These are phyloP conservation scores for Galerucella pusilla DNA, from an alignment of 2,888 invertebrate species.

Conservation along the genomic window DNA sequence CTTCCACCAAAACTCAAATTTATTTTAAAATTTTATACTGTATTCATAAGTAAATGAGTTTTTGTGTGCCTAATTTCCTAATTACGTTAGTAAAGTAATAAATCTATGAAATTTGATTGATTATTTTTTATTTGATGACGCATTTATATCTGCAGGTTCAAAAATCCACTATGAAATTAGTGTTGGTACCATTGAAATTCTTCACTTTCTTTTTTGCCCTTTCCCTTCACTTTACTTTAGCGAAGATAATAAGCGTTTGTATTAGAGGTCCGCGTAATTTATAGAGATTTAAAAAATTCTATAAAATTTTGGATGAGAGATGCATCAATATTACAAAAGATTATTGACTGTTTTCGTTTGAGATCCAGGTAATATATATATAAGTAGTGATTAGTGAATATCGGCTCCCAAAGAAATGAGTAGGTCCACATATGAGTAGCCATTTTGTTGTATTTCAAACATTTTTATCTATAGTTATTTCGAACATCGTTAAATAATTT, in stretches of 20 bases:
- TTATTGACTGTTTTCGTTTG: conserved; percentile 45
- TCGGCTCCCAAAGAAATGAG: conserved; percentile 11
- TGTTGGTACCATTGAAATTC: conserved; percentile 20
- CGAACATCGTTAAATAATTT: conserved; percentile 18
- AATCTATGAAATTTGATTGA: no score
- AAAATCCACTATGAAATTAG: background rate
- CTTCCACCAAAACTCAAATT: no score
- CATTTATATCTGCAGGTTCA: background rate
- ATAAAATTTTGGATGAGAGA: conserved; percentile 45
- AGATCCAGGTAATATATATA: conserved; percentile 52
- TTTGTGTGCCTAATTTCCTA: no score
- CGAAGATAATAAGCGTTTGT: conserved; percentile 53
- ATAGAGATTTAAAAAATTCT: conserved; percentile 38
- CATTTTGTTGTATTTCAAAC: conserved; percentile 28
- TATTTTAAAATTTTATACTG: no score
- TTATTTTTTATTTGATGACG: background rate
- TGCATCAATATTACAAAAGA: conserved; percentile 48
- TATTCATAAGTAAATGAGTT: no score
- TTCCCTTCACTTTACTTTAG: conserved; percentile 11
- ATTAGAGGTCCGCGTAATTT: conserved; percentile 49
- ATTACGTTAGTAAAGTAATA: no score
- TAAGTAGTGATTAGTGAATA: conserved; percentile 23
- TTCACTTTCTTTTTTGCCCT: conserved; percentile 18
- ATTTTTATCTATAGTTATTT: conserved; percentile 31
- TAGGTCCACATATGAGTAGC: conserved; percentile 25